A percentile compares a stretch with the other conserved stretches of the same genome.
Evolutionary conservation across 2,797 vertebrate species (phyloP).

Genomic region (Anniella stebbinsi): DNA sequence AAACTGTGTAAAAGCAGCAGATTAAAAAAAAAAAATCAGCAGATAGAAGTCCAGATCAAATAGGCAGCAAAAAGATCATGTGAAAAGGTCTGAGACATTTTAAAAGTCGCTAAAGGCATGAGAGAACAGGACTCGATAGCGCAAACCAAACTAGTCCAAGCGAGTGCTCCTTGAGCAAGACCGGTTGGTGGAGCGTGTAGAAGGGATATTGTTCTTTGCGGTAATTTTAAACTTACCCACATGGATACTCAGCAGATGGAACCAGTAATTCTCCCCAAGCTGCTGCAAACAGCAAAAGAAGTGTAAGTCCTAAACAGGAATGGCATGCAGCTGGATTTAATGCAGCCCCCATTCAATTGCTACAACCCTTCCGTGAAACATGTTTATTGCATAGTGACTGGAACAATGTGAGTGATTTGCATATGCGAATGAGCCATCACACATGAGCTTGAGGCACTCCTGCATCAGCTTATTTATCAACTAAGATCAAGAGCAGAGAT

Average conservation of each 20-base stretch:
- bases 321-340: neutral
- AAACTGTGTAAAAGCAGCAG: neutral
- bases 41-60: neutral
- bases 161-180: too few species aligned
- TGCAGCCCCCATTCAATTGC: neutral
- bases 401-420: neutral
- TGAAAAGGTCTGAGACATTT: neutral
- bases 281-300: neutral
- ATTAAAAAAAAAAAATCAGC: neutral
- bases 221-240: neutral
- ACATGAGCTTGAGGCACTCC: neutral
- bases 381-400: neutral
- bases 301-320: neutral
- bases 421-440: neutral
- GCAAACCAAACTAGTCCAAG: too few species aligned
- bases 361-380: neutral
- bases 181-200: too few species aligned
- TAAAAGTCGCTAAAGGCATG: neutral
- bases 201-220: too few species aligned
- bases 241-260: neutral
- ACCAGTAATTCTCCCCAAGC: neutral
- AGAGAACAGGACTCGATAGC: neutral
- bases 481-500: neutral
- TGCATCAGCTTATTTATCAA: neutral
- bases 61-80: neutral